Evolutionary conservation across 2,113 vertebrate genomes (phyloP).

Genomic region (Boleophthalmus pectinirostris): DNA sequence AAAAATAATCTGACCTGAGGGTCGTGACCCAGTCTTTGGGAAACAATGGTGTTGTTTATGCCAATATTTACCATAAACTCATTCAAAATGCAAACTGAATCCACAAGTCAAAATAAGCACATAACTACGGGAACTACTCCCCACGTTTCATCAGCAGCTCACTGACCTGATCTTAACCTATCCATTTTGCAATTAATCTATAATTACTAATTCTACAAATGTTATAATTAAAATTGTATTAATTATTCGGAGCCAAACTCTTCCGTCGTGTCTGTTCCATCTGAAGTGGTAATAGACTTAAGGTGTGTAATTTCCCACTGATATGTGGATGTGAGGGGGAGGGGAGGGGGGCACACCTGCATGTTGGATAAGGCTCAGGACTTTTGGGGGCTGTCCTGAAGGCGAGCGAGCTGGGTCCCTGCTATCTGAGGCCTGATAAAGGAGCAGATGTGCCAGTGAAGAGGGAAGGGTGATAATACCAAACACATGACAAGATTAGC

Average conservation of each 20-base stretch:
- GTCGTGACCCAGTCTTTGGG: no score
- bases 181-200: constrained; percentile 57
- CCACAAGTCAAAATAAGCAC: no score
- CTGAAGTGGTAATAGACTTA: constrained; percentile 74
- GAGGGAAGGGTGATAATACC: constrained; percentile 57
- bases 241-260: constrained; percentile 32
- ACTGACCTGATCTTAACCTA: constrained; percentile 44
- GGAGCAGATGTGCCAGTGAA: constrained; percentile 56
- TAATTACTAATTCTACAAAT: constrained; percentile 52
- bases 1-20: no score
- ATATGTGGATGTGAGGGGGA: constrained; percentile 55
- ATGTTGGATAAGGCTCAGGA: constrained; percentile 64
- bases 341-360: constrained; percentile 62
- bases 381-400: constrained; percentile 43
- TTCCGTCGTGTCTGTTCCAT: constrained; percentile 51
- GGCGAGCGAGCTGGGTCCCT: constrained; percentile 23
- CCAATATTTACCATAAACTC: neutral
- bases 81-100: neutral
- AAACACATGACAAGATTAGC: constrained; percentile 50
- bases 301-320: constrained; percentile 70
- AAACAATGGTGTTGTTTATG: no score
- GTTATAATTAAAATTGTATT: neutral
- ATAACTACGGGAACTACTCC: no score
- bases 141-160: neutral
- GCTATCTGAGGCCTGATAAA: constrained; percentile 64